A percentile compares a stretch with the other conserved stretches of the same genome.
These are phyloP conservation scores for Vollenhovia emeryi DNA, from an alignment of 1,140 invertebrate genomes.

Conservation along the genomic window DNA sequence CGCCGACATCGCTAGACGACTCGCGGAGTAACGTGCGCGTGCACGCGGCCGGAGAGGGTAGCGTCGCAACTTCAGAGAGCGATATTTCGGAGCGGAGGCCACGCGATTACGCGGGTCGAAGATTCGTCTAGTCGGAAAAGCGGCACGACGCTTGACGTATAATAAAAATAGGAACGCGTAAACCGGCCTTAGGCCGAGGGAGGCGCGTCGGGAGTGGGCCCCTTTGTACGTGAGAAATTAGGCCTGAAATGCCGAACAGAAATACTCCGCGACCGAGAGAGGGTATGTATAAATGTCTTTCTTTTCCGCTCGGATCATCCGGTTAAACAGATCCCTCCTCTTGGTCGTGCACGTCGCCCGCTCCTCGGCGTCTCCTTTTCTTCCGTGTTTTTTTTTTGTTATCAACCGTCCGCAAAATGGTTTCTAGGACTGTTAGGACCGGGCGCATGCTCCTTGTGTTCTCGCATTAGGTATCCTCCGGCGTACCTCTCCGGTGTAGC, in stretches of 20 bases:
- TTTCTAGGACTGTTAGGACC: conserved; percentile 75
- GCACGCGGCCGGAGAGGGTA: conserved; percentile 29
- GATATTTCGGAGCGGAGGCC: conserved; percentile 55
- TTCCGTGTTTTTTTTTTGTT: conserved; percentile 66
- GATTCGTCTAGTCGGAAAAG: conserved; percentile 52
- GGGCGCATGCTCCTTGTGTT: conserved; percentile 63
- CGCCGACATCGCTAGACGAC: conserved; percentile 24
- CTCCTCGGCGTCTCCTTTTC: conserved; percentile 35
- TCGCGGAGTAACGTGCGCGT: conserved; percentile 41
- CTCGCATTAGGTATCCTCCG: conserved; percentile 67
- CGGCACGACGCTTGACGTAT: conserved; percentile 40
- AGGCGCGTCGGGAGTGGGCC: conserved; percentile 31
- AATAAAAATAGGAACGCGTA: conserved; percentile 60
- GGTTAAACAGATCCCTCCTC: conserved; percentile 77
- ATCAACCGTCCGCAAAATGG: conserved; percentile 75
- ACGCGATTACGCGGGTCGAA: conserved; percentile 40
- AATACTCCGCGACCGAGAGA: conserved; percentile 67
- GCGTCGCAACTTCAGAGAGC: conserved; percentile 45
- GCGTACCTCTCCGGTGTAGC: conserved; percentile 9
- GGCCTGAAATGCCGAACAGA: conserved; percentile 77
- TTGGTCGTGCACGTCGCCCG: conserved; percentile 8
- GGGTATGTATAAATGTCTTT: conserved; percentile 57
- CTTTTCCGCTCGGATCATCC: conserved; percentile 73
- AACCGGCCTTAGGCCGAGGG: conserved; percentile 59
- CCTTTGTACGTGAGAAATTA: conserved; percentile 79